Evolutionary conservation across 1,140 invertebrate species (phyloP).

Genomic region (Camponotus floridanus): DNA sequence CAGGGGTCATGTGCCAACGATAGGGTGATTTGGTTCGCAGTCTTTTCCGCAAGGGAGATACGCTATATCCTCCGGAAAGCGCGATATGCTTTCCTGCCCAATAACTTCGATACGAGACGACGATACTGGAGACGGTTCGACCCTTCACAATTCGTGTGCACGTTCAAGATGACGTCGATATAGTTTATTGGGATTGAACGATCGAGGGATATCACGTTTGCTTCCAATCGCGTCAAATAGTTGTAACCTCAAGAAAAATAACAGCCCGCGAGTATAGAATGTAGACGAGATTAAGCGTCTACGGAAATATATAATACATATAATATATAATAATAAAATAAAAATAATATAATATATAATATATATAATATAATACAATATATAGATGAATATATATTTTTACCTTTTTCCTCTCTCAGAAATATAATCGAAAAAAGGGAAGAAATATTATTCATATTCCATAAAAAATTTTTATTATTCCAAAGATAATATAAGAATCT

Average conservation of each 20-base stretch:
- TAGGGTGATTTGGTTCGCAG: slow-evolving; percentile 61
- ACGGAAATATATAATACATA: neutral
- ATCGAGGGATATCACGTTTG: slow-evolving; percentile 30
- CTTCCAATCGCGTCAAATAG: slow-evolving; percentile 20
- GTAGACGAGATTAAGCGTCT: neutral
- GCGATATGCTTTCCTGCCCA: slow-evolving; percentile 59
- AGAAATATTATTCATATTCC: neutral
- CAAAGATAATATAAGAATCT: neutral
- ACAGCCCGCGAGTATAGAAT: slow-evolving; percentile 21
- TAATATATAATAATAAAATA: too few species aligned
- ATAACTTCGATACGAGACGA: slow-evolving; percentile 54
- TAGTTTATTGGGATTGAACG: slow-evolving; percentile 46
- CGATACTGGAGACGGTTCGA: slow-evolving; percentile 32
- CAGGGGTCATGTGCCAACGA: slow-evolving; percentile 63
- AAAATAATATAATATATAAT: too few species aligned
- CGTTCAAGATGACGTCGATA: slow-evolving; percentile 15
- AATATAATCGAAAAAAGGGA: neutral
- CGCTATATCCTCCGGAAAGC: slow-evolving; percentile 58
- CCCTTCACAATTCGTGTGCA: slow-evolving; percentile 27
- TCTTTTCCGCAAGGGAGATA: slow-evolving; percentile 63
- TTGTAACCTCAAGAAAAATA: slow-evolving; percentile 40
- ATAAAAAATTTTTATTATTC: neutral
- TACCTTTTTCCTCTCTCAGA: neutral
- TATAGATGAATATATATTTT: neutral
- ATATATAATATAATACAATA: too few species aligned